Evolutionary conservation across 1,140 invertebrate species (phyloP).

Genomic region (Rhopalosiphum maidis): DNA sequence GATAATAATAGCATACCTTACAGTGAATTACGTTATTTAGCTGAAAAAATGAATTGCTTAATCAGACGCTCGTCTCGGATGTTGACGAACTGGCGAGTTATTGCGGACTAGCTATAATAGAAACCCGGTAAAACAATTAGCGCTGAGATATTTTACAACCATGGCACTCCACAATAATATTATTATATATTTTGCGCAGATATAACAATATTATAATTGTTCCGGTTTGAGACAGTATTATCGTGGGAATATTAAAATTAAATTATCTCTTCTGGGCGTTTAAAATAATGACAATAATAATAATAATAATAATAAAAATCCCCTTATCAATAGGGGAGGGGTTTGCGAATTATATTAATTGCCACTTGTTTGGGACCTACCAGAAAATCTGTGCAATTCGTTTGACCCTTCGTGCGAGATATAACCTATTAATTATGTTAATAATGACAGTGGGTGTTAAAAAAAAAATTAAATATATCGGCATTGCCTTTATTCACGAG

Average conservation of each 20-base stretch:
- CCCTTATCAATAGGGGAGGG: neutral
- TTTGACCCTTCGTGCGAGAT: constrained; percentile 35
- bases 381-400: constrained; percentile 21
- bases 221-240: neutral
- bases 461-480: constrained; percentile 27
- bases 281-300: neutral
- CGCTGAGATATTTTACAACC: neutral
- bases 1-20: neutral
- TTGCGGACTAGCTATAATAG: neutral
- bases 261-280: neutral
- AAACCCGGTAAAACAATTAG: neutral
- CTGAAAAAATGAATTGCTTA: neutral
- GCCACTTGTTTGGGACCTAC: constrained; percentile 41
- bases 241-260: constrained; percentile 19
- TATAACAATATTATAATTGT: neutral
- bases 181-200: neutral
- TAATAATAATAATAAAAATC: neutral
- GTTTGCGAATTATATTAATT: constrained; percentile 51
- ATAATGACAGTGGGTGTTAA: constrained; percentile 45
- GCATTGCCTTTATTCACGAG: constrained; percentile 24
- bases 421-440: constrained; percentile 47
- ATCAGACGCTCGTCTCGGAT: neutral
- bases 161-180: neutral
- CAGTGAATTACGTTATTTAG: neutral
- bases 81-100: neutral